phyloP scores from a whole-genome alignment of 2,113 vertebrate species.

The Zosterops pallidus region DNA sequence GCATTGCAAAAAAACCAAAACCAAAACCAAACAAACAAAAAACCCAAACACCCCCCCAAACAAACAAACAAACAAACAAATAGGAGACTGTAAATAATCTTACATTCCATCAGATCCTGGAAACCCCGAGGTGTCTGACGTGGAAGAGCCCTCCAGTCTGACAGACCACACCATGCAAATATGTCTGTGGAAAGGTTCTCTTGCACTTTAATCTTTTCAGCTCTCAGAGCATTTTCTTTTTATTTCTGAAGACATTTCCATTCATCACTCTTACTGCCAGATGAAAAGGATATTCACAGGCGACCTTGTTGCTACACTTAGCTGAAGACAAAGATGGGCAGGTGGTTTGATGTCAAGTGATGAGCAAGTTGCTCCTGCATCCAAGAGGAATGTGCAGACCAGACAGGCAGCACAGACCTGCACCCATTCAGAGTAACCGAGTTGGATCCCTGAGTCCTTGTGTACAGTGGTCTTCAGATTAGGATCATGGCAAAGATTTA shows the following conservation, averaged over 20 bases:
- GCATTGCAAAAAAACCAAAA: background rate
- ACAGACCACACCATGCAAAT: background rate
- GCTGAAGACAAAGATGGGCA: background rate
- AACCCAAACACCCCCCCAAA: too few species aligned
- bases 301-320: background rate
- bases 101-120: background rate
- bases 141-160: background rate
- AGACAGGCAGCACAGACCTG: background rate
- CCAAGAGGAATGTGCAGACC: background rate
- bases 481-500: background rate
- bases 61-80: background rate
- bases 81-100: background rate
- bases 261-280: background rate
- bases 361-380: background rate
- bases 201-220: background rate
- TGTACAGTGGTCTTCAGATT: background rate
- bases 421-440: background rate
- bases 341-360: background rate
- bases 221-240: background rate
- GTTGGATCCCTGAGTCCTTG: background rate
- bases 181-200: background rate
- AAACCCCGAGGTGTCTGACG: fast-evolving
- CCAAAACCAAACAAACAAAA: too few species aligned
- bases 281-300: background rate
- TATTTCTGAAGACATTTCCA: background rate